These are phyloP conservation scores for Himalopsyche japonica DNA, from an alignment of 2,888 invertebrate species.

Conservation along the genomic window DNA sequence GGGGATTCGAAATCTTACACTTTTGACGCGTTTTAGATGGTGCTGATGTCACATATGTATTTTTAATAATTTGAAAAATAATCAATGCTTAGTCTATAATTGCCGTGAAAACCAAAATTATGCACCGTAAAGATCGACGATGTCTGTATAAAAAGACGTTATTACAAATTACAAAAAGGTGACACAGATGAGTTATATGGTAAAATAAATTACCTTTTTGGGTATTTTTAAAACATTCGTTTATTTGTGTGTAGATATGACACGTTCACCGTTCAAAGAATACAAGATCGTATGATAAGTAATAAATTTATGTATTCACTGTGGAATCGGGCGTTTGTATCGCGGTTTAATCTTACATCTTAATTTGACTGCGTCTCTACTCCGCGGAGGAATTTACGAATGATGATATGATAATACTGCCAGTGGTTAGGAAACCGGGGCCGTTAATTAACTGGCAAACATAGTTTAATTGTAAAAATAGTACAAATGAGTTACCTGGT, in stretches of 20 bases:
- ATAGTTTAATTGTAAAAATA: no score
- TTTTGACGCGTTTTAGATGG: no score
- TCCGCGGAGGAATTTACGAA: constrained; percentile 22
- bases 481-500: no score
- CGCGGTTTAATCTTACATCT: constrained; percentile 34
- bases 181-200: background rate
- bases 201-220: background rate
- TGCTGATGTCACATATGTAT: no score
- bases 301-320: constrained; percentile 35
- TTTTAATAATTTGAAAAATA: no score
- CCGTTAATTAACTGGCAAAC: background rate
- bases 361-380: constrained; percentile 33
- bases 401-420: constrained; percentile 2
- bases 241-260: constrained; percentile 5
- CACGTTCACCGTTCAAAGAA: constrained; percentile 23
- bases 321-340: constrained; percentile 26
- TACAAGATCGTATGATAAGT: constrained; percentile 30
- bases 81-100: no score
- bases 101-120: no score
- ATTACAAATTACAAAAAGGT: background rate
- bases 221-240: background rate
- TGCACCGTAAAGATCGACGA: no score
- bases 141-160: no score
- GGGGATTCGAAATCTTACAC: no score
- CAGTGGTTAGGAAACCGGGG: background rate